phyloP scores from a whole-genome alignment of 2,888 invertebrate genomes.

The Hyalella azteca region DNA sequence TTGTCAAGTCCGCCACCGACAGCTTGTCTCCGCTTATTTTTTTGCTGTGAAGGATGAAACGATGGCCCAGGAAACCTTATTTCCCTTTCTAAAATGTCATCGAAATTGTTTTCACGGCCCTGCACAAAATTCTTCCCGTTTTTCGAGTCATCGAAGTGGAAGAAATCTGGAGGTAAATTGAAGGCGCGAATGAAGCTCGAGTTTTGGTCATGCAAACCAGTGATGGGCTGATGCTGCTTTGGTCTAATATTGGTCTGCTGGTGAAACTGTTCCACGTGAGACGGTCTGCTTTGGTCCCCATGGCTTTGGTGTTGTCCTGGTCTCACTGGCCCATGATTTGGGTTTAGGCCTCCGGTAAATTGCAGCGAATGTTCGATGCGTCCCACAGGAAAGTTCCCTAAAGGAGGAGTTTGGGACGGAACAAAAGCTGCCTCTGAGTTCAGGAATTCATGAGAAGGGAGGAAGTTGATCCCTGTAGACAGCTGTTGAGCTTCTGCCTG shows the following conservation, averaged over 20 bases:
- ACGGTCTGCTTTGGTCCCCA: neutral
- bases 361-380: neutral
- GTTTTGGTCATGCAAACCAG: neutral
- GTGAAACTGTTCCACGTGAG: neutral
- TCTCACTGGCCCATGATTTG: neutral
- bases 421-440: neutral
- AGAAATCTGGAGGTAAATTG: slow-evolving; percentile 15
- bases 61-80: neutral
- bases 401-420: neutral
- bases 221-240: neutral
- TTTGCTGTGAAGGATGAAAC: neutral
- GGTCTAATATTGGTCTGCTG: neutral
- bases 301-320: neutral
- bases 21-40: neutral
- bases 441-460: neutral
- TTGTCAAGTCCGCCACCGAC: neutral
- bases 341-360: neutral
- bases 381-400: neutral
- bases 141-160: neutral
- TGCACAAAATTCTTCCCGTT: neutral
- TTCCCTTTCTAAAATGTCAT: neutral
- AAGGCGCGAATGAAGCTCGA: slow-evolving; percentile 14
- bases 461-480: neutral
- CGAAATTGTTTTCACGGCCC: neutral
- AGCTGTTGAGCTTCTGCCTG: neutral